Evolutionary conservation across 2,113 vertebrate species (phyloP).

Genomic region (Tyrannus savana): DNA sequence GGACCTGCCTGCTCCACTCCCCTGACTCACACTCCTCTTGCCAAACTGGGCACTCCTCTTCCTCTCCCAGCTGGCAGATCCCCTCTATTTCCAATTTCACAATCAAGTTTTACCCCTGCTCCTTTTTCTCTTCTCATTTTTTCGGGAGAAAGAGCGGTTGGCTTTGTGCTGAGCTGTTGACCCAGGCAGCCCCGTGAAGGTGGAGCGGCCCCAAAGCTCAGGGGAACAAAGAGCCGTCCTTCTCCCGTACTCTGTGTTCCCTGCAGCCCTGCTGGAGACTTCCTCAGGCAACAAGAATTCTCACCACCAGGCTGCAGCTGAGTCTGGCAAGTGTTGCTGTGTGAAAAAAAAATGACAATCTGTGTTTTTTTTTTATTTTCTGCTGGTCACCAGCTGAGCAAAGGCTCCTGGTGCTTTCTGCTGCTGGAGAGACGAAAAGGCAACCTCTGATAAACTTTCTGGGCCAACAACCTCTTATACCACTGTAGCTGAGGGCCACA

Average conservation of each 20-base stretch:
- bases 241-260: slow-evolving; percentile 20
- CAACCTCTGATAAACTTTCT: neutral
- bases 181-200: neutral
- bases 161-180: neutral
- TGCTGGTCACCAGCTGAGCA: neutral
- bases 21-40: neutral
- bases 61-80: neutral
- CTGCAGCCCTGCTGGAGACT: slow-evolving; percentile 50
- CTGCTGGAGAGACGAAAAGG: neutral
- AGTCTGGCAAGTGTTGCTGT: neutral
- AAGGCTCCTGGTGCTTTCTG: neutral
- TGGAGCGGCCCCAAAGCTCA: neutral
- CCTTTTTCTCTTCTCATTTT: neutral
- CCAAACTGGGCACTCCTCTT: neutral
- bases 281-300: slow-evolving; percentile 27
- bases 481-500: neutral
- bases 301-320: neutral
- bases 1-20: neutral
- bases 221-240: neutral
- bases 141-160: neutral
- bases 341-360: neutral
- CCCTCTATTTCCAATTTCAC: neutral
- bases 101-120: neutral
- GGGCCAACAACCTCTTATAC: neutral
- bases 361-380: neutral